Evolutionary conservation across 2,888 invertebrate species (phyloP).

Genomic region (Machimus rusticus): DNA sequence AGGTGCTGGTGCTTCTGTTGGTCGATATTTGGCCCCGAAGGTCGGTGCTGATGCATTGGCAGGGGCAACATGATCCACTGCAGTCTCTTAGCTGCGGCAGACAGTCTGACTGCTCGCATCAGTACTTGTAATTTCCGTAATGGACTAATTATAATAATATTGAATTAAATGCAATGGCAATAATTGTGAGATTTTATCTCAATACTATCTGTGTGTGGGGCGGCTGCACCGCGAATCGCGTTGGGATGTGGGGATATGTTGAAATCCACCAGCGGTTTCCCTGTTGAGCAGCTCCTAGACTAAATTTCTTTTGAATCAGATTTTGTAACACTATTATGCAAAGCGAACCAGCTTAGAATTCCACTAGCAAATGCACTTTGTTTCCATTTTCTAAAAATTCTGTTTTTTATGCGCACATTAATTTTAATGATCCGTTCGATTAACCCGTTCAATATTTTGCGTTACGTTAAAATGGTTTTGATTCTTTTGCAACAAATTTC

Average conservation of each 20-base stretch:
- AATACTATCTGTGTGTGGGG: neutral
- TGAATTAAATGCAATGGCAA: constrained; percentile 1
- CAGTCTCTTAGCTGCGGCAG: neutral
- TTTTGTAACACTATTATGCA: constrained; percentile 21
- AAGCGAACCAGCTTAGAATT: neutral
- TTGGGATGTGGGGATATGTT: neutral
- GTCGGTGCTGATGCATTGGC: constrained; percentile 14
- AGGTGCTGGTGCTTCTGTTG: neutral
- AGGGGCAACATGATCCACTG: constrained; percentile 1
- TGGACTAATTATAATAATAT: constrained; percentile 31
- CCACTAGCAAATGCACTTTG: neutral
- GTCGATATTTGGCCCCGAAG: constrained; percentile 25
- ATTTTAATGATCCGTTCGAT: neutral
- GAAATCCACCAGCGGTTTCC: constrained; percentile 4
- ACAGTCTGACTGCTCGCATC: neutral
- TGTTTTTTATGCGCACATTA: neutral
- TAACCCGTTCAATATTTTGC: neutral
- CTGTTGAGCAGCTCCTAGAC: neutral
- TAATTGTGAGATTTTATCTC: constrained; percentile 26
- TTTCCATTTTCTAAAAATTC: neutral
- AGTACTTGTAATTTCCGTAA: constrained; percentile 5
- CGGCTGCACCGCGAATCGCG: neutral
- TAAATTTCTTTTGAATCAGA: constrained; percentile 7
- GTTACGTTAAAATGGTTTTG: neutral
- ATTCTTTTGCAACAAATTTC: neutral